Conservation (phyloP, 2,797 vertebrate genomes). For the Dicrostonyx torquatus region DNA sequence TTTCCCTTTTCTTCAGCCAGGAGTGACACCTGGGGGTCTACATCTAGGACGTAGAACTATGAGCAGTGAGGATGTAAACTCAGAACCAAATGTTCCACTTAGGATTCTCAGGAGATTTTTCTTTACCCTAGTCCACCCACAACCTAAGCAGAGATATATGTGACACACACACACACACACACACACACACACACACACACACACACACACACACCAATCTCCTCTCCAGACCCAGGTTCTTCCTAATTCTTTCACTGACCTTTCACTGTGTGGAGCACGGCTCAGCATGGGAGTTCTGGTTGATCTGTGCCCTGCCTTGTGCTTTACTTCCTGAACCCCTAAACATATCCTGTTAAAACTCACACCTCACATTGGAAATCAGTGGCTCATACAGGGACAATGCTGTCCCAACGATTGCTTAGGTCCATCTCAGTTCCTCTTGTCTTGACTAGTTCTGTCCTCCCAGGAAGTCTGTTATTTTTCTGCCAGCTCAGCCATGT, state of each 20-base stretch:
- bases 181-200: background rate
- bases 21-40: no score
- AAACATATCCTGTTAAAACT: background rate
- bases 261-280: background rate
- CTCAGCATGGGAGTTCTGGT: background rate
- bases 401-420: background rate
- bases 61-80: slow-evolving; percentile 13
- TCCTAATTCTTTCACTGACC: background rate
- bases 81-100: background rate
- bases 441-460: background rate
- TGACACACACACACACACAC: background rate
- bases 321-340: background rate
- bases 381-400: background rate
- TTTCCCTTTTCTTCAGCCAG: slow-evolving; percentile 12
- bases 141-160: background rate
- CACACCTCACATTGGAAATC: background rate
- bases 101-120: background rate
- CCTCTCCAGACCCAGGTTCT: background rate
- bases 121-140: background rate
- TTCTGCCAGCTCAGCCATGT: background rate
- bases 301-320: background rate
- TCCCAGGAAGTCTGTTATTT: background rate
- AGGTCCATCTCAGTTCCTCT: background rate
- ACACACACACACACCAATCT: background rate
- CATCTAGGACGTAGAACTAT: no score